Percentiles rank a stretch among this genome's conserved stretches.
These are phyloP conservation scores for Drosophila guanche DNA, from an alignment of 1,140 invertebrate species.

Conservation along the genomic window DNA sequence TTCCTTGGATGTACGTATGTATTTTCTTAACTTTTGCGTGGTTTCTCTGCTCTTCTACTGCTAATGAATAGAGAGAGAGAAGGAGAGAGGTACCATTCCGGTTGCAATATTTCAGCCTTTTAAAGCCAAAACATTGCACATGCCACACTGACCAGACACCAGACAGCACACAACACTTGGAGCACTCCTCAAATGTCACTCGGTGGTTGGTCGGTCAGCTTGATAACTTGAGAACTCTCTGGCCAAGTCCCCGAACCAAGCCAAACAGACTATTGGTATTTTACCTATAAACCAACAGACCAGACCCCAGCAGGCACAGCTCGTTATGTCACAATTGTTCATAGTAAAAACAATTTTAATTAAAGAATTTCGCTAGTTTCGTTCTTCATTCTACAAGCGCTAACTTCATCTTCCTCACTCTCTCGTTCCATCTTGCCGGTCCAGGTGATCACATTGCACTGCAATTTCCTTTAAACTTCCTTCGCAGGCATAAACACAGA, in stretches of 20 bases:
- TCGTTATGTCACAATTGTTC: conserved; percentile 62
- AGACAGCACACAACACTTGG: neutral
- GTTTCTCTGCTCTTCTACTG: conserved; percentile 28
- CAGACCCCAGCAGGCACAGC: neutral
- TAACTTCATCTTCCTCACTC: neutral
- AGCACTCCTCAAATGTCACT: conserved; percentile 27
- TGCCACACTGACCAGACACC: conserved; percentile 30
- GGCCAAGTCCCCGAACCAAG: too few relatives aligned
- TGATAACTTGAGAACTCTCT: conserved; percentile 39
- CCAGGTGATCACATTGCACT: too few relatives aligned
- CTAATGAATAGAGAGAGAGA: conserved; percentile 40
- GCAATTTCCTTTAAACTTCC: too few relatives aligned
- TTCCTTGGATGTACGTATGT: too few relatives aligned
- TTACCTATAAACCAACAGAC: conserved; percentile 16
- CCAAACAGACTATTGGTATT: conserved; percentile 9
- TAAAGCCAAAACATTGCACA: conserved; percentile 58
- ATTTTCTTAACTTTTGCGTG: too few relatives aligned
- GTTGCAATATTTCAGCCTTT: conserved; percentile 75
- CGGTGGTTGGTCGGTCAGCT: conserved; percentile 29
- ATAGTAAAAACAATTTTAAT: conserved; percentile 66
- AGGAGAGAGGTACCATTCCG: conserved; percentile 57
- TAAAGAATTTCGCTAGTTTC: conserved; percentile 62
- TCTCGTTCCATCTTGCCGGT: neutral
- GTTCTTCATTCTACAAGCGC: neutral
- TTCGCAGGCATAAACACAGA: conserved; percentile 11